Conservation (phyloP, 1,140 invertebrate genomes). For the Tetraneura akinire region DNA sequence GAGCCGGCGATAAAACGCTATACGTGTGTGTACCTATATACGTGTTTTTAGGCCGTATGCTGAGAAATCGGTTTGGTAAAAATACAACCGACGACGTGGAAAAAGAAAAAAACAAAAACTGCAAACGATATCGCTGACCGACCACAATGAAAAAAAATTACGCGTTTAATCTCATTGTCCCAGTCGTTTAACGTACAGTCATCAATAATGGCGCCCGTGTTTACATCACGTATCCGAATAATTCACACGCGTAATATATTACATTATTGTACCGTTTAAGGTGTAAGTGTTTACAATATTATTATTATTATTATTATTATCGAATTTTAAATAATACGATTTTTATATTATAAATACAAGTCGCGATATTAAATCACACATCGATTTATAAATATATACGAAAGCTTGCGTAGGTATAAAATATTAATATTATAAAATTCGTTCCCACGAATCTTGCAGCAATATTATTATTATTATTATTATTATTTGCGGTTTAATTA, state of each 20-base stretch:
- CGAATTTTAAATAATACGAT: neutral
- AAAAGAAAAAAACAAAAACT: slow-evolving; percentile 14
- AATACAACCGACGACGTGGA: no score
- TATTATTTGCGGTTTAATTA: slow-evolving; percentile 16
- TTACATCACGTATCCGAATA: slow-evolving; percentile 33
- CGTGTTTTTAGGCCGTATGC: slow-evolving; percentile 16
- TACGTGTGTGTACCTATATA: no score
- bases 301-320: no score
- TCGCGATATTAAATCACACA: no score
- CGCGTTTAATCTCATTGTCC: slow-evolving; percentile 20
- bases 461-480: no score
- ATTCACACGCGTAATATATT: slow-evolving; percentile 28
- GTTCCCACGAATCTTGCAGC: slow-evolving; percentile 1
- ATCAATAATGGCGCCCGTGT: neutral
- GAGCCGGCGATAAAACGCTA: slow-evolving; percentile 7
- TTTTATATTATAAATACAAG: no score
- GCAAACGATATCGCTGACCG: neutral
- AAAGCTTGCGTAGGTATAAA: no score
- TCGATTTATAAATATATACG: no score
- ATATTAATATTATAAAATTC: neutral
- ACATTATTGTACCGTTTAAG: slow-evolving; percentile 43
- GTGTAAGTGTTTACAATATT: neutral
- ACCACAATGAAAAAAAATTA: slow-evolving; percentile 13
- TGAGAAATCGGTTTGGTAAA: slow-evolving; percentile 7
- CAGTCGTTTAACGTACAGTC: slow-evolving; percentile 19